phyloP scores from a whole-genome alignment of 2,888 invertebrate genomes.

The Heliconius aoede region DNA sequence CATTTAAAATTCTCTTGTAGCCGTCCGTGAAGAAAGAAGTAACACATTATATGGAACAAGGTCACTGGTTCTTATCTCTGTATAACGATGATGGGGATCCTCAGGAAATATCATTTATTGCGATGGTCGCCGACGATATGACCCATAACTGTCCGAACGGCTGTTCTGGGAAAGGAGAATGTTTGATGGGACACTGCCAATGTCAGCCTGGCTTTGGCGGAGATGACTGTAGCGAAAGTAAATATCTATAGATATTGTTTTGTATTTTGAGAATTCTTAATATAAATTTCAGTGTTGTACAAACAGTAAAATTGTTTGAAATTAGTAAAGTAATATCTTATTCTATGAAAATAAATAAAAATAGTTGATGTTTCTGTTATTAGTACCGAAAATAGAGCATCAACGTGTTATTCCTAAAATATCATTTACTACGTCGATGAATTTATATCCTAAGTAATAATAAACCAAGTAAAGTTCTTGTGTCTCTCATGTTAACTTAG shows the following conservation, averaged over 20 bases:
- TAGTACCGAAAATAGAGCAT: background rate
- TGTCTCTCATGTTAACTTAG: background rate
- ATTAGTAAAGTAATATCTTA: background rate
- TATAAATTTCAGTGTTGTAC: background rate
- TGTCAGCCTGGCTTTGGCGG: constrained; percentile 98
- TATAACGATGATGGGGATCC: constrained; percentile 98
- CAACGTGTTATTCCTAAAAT: background rate
- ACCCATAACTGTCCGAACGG: constrained; percentile 97
- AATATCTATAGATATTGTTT: constrained; percentile 62
- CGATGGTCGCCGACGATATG: constrained; percentile 94
- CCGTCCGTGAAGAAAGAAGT: constrained; percentile 95
- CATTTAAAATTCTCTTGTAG: constrained; percentile 64
- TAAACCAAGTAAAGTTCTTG: too few relatives aligned
- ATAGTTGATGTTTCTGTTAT: background rate
- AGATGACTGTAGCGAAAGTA: constrained; percentile 98
- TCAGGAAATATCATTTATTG: constrained; percentile 93
- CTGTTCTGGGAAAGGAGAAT: constrained; percentile 98
- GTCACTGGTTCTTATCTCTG: constrained; percentile 97
- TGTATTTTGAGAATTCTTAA: background rate
- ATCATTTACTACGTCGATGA: background rate
- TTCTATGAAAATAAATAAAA: background rate
- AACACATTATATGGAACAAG: constrained; percentile 97
- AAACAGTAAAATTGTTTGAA: background rate
- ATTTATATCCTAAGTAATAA: background rate
- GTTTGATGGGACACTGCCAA: constrained; percentile 96